These are phyloP conservation scores for Blomia tropicalis DNA, from an alignment of 2,888 invertebrate species.

Conservation along the genomic window DNA sequence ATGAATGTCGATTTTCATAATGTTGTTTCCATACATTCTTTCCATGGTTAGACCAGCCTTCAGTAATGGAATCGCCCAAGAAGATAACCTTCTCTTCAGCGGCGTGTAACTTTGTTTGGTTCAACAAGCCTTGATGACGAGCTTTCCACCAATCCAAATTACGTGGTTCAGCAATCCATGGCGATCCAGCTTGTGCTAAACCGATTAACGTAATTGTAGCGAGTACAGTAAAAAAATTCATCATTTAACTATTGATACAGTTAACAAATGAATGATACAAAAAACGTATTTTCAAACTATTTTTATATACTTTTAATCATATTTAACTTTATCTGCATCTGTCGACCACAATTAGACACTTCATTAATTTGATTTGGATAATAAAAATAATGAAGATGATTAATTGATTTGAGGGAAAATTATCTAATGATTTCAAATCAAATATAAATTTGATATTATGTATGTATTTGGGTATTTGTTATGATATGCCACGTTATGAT, in stretches of 20 bases:
- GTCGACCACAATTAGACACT: not conserved
- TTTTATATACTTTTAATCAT: not conserved
- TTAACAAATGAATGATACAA: not conserved
- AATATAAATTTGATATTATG: too few relatives aligned
- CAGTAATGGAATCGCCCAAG: slow-evolving; percentile 20
- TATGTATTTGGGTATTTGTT: too few relatives aligned
- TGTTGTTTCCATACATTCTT: slow-evolving; percentile 62
- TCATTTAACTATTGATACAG: not conserved
- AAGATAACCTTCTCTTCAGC: slow-evolving; percentile 12
- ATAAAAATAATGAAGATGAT: too few relatives aligned
- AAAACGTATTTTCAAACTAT: not conserved
- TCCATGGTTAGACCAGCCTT: slow-evolving; percentile 13
- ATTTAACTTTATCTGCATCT: not conserved
- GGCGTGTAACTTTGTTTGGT: not conserved
- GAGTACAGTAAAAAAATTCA: not conserved
- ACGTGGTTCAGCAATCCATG: slow-evolving; percentile 14
- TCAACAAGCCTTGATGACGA: slow-evolving; percentile 3
- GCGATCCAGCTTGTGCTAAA: not conserved
- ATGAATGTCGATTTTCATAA: slow-evolving; percentile 76
- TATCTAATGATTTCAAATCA: too few relatives aligned
- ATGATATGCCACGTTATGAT: too few relatives aligned
- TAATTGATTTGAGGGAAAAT: too few relatives aligned
- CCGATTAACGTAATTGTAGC: not conserved
- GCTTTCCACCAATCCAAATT: not conserved
- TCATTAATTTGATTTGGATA: not conserved